Evolutionary conservation across 2,888 invertebrate species (phyloP).

Genomic region (Melikaiella ostensackeni): DNA sequence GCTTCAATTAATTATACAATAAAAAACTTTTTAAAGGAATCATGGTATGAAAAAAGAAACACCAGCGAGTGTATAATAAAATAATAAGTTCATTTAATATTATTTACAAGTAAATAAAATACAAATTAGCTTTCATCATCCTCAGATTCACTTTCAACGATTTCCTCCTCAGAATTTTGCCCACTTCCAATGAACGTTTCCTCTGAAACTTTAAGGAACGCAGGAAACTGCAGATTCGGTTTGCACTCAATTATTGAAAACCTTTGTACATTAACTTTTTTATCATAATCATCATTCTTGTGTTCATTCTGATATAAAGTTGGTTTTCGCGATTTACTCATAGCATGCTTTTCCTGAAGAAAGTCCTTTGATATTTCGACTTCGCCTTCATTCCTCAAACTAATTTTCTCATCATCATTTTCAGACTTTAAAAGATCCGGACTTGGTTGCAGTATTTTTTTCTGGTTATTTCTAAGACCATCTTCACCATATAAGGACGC

Average conservation of each 20-base stretch:
- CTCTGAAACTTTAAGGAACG: slow-evolving; percentile 63
- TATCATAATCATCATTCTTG: slow-evolving; percentile 44
- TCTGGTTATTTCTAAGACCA: not conserved
- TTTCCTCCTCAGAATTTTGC: slow-evolving; percentile 73
- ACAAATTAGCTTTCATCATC: slow-evolving; percentile 43
- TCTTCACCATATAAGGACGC: not conserved
- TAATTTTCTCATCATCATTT: not conserved
- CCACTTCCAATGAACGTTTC: slow-evolving; percentile 73
- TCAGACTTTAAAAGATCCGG: slow-evolving; percentile 41
- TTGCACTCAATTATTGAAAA: slow-evolving; percentile 55
- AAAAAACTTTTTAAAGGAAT: not conserved
- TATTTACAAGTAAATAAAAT: not conserved
- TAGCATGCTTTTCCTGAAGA: not conserved
- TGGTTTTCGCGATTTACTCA: slow-evolving; percentile 27
- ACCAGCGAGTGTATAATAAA: not conserved
- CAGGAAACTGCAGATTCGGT: slow-evolving; percentile 53
- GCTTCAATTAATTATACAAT: too few relatives aligned
- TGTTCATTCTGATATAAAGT: slow-evolving; percentile 34
- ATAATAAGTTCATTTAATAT: slow-evolving; percentile 9
- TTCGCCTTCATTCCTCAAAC: not conserved
- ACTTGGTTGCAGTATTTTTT: slow-evolving; percentile 44
- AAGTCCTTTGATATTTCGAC: not conserved
- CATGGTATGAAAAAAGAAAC: not conserved
- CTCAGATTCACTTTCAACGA: slow-evolving; percentile 47
- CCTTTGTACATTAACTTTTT: slow-evolving; percentile 45